phyloP scores from a whole-genome alignment of 2,113 vertebrate genomes.

The Gasterosteus nipponicus region DNA sequence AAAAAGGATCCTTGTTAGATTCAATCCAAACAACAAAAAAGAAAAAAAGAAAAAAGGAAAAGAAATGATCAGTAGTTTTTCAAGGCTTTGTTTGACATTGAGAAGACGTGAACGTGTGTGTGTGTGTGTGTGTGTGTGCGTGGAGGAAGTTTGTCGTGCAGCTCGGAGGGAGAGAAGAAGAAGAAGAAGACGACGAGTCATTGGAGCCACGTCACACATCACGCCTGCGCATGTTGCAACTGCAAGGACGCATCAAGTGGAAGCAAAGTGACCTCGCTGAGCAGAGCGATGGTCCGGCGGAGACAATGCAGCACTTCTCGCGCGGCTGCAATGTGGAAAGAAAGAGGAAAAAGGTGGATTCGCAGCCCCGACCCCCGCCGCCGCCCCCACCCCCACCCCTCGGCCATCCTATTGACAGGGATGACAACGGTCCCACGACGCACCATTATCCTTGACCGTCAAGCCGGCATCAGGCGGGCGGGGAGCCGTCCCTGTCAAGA shows the following conservation, averaged over 20 bases:
- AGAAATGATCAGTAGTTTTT: conserved; percentile 82
- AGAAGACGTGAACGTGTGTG: conserved; percentile 79
- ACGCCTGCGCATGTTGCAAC: conserved; percentile 82
- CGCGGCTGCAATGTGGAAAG: conserved; percentile 81
- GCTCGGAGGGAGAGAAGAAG: conserved; percentile 51
- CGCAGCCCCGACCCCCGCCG: conserved; percentile 71
- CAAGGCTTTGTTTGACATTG: conserved; percentile 88
- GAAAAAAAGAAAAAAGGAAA: not conserved
- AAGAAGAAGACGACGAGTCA: conserved; percentile 75
- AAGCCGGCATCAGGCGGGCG: conserved; percentile 94
- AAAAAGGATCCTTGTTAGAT: conserved; percentile 88
- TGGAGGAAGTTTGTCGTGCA: conserved; percentile 61
- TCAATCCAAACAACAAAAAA: conserved; percentile 82
- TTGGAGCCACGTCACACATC: conserved; percentile 83
- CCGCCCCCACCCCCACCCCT: conserved; percentile 70
- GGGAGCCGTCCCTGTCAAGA: conserved; percentile 91
- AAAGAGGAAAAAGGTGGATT: conserved; percentile 85
- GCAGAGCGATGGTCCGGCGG: conserved; percentile 42
- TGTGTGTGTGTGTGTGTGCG: conserved; percentile 11
- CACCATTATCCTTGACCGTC: conserved; percentile 99
- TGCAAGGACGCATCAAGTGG: conserved; percentile 87
- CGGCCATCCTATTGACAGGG: conserved; percentile 93
- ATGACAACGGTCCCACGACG: conserved; percentile 99
- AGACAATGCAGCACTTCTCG: conserved; percentile 71
- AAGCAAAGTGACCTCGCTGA: conserved; percentile 87